phyloP scores from a whole-genome alignment of 2,797 vertebrate genomes.

The Gadopsis bispinosus region DNA sequence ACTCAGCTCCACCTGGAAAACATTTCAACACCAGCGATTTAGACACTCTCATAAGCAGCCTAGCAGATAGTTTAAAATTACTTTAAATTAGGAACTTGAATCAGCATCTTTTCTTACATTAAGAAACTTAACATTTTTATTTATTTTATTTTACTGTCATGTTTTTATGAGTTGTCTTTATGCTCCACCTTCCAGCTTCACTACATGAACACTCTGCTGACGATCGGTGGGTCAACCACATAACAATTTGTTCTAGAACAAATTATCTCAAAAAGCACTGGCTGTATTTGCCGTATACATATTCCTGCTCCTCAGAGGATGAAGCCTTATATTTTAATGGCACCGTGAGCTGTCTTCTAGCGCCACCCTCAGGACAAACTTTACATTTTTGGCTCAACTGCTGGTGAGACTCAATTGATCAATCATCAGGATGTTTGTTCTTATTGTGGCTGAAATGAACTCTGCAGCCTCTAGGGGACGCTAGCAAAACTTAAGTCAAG shows the following conservation, averaged over 20 bases:
- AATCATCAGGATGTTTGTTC: not conserved
- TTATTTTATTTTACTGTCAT: not conserved
- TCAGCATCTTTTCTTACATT: slow-evolving; percentile 20
- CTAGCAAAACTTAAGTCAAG: not conserved
- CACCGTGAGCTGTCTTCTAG: not conserved
- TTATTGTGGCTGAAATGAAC: not conserved
- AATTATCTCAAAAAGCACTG: too few species aligned
- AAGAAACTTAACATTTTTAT: slow-evolving; percentile 15
- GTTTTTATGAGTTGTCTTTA: slow-evolving; percentile 1
- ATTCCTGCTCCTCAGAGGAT: not conserved
- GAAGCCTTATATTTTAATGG: not conserved
- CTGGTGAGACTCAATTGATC: not conserved
- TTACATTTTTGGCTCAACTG: not conserved
- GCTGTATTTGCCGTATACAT: not conserved
- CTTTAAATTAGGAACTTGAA: slow-evolving; percentile 7
- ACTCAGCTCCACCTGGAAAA: not conserved
- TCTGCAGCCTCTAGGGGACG: slow-evolving; percentile 1
- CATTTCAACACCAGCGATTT: not conserved
- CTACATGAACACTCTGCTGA: not conserved
- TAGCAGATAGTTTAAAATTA: not conserved
- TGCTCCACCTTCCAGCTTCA: not conserved
- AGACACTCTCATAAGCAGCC: not conserved
- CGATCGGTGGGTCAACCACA: not conserved
- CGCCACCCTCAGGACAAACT: not conserved
- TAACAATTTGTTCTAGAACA: not conserved